Evolutionary conservation across 2,797 vertebrate genomes (phyloP).

Genomic region (Cheracebus regulus): DNA sequence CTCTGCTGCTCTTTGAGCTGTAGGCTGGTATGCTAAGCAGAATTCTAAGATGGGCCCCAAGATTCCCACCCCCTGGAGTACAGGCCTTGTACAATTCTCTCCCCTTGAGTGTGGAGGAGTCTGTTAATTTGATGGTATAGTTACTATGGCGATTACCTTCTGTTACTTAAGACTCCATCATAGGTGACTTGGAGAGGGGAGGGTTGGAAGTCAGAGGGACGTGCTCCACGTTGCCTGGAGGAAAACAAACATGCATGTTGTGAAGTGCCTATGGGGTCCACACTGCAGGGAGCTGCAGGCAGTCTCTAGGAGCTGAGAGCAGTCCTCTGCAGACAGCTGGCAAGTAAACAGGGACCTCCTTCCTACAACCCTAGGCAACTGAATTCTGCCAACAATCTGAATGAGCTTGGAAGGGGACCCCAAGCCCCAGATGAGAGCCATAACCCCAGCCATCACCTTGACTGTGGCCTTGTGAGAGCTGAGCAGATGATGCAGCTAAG

Average conservation of each 20-base stretch:
- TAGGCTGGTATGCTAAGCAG: neutral
- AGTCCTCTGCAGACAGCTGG: neutral
- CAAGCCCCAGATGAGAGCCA: neutral
- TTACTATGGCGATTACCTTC: neutral
- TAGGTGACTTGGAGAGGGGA: neutral
- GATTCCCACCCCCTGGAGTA: neutral
- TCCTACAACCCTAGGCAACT: neutral
- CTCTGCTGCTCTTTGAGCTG: neutral
- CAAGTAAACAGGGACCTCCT: neutral
- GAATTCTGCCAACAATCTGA: neutral
- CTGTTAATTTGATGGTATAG: neutral
- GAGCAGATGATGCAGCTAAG: neutral
- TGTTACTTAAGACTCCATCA: neutral
- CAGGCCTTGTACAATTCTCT: neutral
- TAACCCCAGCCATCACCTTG: neutral
- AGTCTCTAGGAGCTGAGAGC: neutral
- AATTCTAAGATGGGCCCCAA: neutral
- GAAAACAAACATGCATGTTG: neutral
- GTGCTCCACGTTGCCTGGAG: neutral
- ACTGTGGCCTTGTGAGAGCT: neutral
- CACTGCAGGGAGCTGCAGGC: neutral
- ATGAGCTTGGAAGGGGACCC: neutral
- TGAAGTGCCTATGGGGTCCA: neutral
- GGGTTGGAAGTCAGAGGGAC: neutral
- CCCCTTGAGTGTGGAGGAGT: neutral